These are phyloP conservation scores for Penaeus monodon DNA, from an alignment of 2,888 invertebrate species.

Conservation along the genomic window DNA sequence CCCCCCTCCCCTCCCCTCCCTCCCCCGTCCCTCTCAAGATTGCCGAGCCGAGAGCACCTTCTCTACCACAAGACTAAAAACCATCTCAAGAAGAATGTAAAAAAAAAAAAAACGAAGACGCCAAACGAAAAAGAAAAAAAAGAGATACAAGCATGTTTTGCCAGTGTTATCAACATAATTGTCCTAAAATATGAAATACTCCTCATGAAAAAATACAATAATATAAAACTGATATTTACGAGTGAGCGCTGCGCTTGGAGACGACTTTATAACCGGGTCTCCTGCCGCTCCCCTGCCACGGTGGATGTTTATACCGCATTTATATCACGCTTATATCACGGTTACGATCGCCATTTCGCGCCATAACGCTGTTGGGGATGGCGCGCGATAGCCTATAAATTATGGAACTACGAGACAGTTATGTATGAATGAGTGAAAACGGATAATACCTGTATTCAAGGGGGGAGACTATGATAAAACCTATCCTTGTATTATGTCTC, in stretches of 20 bases:
- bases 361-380: slow-evolving; percentile 49
- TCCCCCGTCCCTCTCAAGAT: background rate
- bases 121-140: too few relatives aligned
- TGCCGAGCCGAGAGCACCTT: background rate
- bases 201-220: slow-evolving; percentile 25
- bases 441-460: slow-evolving; percentile 48
- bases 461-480: slow-evolving; percentile 20
- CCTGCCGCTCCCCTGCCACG: slow-evolving; percentile 6
- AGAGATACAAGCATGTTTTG: background rate
- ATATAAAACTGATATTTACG: slow-evolving; percentile 48
- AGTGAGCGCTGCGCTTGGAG: background rate
- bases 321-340: slow-evolving; percentile 42
- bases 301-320: slow-evolving; percentile 24
- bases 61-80: too few relatives aligned
- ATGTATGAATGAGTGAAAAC: slow-evolving; percentile 53
- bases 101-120: too few relatives aligned
- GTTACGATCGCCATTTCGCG: slow-evolving; percentile 56
- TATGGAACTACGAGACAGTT: slow-evolving; percentile 50
- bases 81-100: too few relatives aligned
- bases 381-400: slow-evolving; percentile 54
- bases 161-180: slow-evolving; percentile 19
- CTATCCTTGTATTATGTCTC: background rate
- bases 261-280: slow-evolving; percentile 15
- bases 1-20: background rate
- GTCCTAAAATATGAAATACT: slow-evolving; percentile 13